These are phyloP conservation scores for Ophiothrix spiculata DNA, from an alignment of 35 echinoderm and acorn worm species.

Conservation along the genomic window DNA sequence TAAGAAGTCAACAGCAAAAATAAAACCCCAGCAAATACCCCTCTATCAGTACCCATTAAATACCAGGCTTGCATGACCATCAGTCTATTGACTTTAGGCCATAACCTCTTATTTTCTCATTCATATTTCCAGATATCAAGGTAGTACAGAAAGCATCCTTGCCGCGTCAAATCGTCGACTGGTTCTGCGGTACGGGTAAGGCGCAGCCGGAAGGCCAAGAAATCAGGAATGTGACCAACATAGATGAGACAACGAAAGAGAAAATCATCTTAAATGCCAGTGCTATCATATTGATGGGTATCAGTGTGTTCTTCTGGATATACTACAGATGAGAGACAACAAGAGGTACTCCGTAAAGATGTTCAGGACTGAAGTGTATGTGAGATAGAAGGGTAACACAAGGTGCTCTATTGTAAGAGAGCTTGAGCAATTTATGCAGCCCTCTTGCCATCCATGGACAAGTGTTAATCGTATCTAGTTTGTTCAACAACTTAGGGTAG, in stretches of 20 bases:
- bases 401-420: too few species aligned
- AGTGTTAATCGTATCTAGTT: too few species aligned
- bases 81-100: too few species aligned
- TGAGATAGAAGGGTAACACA: too few species aligned
- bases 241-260: neutral
- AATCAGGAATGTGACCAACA: neutral
- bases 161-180: neutral
- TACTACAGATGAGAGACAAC: neutral
- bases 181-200: neutral
- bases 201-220: neutral
- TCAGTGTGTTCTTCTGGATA: neutral
- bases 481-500: too few species aligned
- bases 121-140: neutral
- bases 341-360: too few species aligned
- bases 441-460: too few species aligned
- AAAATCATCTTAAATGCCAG: neutral
- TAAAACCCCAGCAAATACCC: too few species aligned
- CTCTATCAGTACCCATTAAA: too few species aligned
- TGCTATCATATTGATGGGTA: neutral
- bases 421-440: too few species aligned
- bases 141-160: neutral
- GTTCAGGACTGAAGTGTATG: too few species aligned
- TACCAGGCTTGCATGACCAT: neutral
- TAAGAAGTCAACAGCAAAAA: too few species aligned
- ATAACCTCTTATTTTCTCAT: neutral